A percentile compares a stretch with the other conserved stretches of the same genome.
These are phyloP conservation scores for Heliothis peltigera DNA, from an alignment of 2,888 invertebrate species.

Conservation along the genomic window DNA sequence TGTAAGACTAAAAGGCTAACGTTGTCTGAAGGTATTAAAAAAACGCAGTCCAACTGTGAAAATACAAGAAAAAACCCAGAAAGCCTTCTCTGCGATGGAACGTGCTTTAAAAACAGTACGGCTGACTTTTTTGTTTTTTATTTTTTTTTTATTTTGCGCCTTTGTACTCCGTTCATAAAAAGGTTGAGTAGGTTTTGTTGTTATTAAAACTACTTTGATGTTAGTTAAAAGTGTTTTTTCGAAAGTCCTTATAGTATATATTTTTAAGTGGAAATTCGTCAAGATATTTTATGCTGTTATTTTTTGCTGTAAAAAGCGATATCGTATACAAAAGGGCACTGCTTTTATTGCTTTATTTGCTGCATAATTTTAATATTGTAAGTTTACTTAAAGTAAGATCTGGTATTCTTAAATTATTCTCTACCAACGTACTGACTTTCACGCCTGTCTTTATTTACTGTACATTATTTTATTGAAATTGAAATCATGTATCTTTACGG, in stretches of 20 bases:
- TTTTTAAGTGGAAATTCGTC: slow-evolving; percentile 1
- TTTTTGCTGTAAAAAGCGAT: background rate
- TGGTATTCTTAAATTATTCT: too few species aligned
- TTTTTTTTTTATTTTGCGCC: slow-evolving; percentile 39
- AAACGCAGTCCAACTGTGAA: slow-evolving; percentile 40
- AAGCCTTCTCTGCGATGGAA: slow-evolving; percentile 25
- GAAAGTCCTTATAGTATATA: background rate
- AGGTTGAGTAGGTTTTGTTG: slow-evolving; percentile 19
- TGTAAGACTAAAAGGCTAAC: slow-evolving; percentile 44
- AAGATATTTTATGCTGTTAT: background rate
- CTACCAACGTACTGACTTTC: too few species aligned
- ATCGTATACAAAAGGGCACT: background rate
- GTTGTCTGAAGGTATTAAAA: slow-evolving; percentile 52
- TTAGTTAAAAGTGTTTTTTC: slow-evolving; percentile 7
- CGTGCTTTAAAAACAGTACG: slow-evolving; percentile 56
- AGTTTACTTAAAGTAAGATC: too few species aligned
- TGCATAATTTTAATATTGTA: too few species aligned
- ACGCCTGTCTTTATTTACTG: too few species aligned
- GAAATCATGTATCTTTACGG: slow-evolving; percentile 30
- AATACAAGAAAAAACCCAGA: slow-evolving; percentile 51
- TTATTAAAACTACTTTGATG: slow-evolving; percentile 44
- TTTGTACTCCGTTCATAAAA: slow-evolving; percentile 31
- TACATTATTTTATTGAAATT: too few species aligned
- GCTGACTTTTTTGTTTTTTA: slow-evolving; percentile 24
- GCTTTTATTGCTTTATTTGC: too few species aligned